Conservation (phyloP, 2,113 vertebrate species). For the Actenoides hombroni region DNA sequence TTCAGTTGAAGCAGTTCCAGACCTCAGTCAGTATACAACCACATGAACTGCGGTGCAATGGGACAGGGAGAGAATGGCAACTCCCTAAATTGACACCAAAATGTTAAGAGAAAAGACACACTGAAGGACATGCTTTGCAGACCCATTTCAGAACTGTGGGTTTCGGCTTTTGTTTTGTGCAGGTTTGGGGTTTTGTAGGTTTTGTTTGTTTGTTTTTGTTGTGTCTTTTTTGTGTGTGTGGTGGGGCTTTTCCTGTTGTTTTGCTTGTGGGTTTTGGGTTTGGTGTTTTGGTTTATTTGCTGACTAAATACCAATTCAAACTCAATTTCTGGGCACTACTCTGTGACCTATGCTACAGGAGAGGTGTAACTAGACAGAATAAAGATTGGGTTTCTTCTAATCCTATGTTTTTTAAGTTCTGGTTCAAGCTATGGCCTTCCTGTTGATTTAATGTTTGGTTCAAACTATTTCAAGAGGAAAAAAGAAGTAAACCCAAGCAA, state of each 20-base stretch:
- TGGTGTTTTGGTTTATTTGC: neutral
- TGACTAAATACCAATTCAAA: neutral
- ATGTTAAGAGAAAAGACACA: neutral
- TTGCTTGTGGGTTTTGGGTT: neutral
- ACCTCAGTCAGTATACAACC: neutral
- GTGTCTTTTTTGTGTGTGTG: too few species aligned
- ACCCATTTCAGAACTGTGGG: neutral
- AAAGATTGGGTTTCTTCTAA: neutral
- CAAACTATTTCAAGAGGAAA: neutral
- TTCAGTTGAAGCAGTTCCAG: conserved; percentile 1
- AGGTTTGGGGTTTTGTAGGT: neutral
- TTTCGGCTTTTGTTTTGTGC: neutral
- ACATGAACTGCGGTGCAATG: neutral
- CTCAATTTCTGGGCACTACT: neutral
- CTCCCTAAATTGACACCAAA: neutral
- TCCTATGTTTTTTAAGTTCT: neutral
- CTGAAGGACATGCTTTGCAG: neutral
- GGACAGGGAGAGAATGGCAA: neutral
- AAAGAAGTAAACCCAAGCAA: neutral
- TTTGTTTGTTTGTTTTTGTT: neutral
- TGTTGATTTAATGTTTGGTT: neutral
- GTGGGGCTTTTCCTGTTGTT: neutral
- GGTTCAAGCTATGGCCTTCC: neutral
- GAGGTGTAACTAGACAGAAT: neutral
- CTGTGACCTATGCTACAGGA: neutral